Percentiles rank a stretch among this genome's conserved stretches.
These are phyloP conservation scores for Drosophila robusta DNA, from an alignment of 2,888 invertebrate genomes.

Conservation along the genomic window DNA sequence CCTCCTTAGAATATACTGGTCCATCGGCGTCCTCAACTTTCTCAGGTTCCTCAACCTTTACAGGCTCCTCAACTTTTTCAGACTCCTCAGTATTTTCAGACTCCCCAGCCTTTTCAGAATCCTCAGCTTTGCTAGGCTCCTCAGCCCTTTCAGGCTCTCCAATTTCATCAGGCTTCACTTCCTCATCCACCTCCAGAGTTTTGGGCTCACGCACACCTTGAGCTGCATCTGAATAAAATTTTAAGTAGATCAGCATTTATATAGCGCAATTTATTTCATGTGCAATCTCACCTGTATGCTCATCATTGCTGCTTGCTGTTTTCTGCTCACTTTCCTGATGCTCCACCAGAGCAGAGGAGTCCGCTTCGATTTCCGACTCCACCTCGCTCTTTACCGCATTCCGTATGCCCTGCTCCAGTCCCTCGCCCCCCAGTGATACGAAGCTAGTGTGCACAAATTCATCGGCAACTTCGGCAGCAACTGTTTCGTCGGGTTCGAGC, in stretches of 20 bases:
- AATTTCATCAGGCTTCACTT: neutral
- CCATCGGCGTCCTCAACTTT: neutral
- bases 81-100: neutral
- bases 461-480: conserved; percentile 39
- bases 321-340: conserved; percentile 14
- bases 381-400: conserved; percentile 77
- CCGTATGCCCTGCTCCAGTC: conserved; percentile 75
- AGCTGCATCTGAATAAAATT: conserved; percentile 26
- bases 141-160: neutral
- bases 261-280: neutral
- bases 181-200: conserved; percentile 34
- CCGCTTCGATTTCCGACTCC: conserved; percentile 60
- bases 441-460: conserved; percentile 50
- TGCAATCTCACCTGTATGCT: conserved; percentile 34
- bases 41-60: neutral
- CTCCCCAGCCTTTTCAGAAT: neutral
- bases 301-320: conserved; percentile 9
- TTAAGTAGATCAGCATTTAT: neutral
- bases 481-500: conserved; percentile 20
- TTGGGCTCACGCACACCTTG: conserved; percentile 60
- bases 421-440: conserved; percentile 56
- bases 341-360: conserved; percentile 33
- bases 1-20: neutral
- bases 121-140: neutral
- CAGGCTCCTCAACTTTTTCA: neutral